Percentiles rank a stretch among this genome's conserved stretches.
Evolutionary conservation across 2,888 invertebrate species (phyloP).

Genomic region (Tromatobia lineatoria): DNA sequence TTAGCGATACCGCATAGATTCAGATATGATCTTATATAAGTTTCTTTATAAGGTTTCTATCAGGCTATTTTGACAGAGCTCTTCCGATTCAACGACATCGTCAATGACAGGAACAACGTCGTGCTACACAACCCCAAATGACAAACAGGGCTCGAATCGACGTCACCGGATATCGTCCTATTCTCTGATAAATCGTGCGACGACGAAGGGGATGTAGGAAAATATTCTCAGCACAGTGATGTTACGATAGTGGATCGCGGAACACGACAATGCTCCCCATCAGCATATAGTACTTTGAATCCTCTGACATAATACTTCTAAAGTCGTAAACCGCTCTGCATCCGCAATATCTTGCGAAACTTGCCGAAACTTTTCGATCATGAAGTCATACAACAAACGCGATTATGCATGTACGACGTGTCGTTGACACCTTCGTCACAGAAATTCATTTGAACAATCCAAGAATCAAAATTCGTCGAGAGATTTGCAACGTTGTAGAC

Average conservation of each 20-base stretch:
- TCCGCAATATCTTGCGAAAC: constrained; percentile 66
- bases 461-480: constrained; percentile 5
- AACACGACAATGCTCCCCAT: constrained; percentile 27
- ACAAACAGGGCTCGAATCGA: constrained; percentile 35
- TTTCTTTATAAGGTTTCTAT: too few relatives aligned
- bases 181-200: constrained; percentile 46
- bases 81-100: constrained; percentile 2
- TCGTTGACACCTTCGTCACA: constrained; percentile 20
- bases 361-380: constrained; percentile 49
- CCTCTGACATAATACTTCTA: constrained; percentile 74
- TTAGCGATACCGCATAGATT: too few relatives aligned
- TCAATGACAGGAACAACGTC: constrained; percentile 29
- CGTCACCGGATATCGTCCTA: constrained; percentile 38
- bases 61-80: too few relatives aligned
- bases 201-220: constrained; percentile 43
- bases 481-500: not conserved
- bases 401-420: constrained; percentile 74
- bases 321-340: constrained; percentile 76
- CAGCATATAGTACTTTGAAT: constrained; percentile 43
- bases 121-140: constrained; percentile 38
- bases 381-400: constrained; percentile 75
- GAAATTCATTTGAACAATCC: constrained; percentile 1
- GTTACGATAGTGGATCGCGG: constrained; percentile 2
- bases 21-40: too few relatives aligned
- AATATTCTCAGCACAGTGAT: constrained; percentile 9